Conservation (phyloP, 2,888 invertebrate genomes). For the Mayetiola destructor region DNA sequence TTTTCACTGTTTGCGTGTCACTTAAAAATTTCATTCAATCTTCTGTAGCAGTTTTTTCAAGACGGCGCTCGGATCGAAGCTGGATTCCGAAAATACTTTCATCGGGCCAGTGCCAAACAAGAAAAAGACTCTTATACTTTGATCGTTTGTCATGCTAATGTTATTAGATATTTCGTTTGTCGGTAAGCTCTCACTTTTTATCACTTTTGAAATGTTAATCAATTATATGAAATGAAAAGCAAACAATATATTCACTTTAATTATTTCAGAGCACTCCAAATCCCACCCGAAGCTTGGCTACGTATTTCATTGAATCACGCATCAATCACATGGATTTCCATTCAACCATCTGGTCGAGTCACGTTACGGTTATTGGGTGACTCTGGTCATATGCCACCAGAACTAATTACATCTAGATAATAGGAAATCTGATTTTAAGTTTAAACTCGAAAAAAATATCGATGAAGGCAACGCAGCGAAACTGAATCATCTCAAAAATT, state of each 20-base stretch:
- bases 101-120: conserved; percentile 72
- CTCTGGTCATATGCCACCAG: conserved; percentile 74
- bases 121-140: conserved; percentile 72
- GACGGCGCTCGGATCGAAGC: conserved; percentile 93
- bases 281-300: conserved; percentile 95
- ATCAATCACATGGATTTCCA: conserved; percentile 82
- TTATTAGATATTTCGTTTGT: conserved; percentile 90
- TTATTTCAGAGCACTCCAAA: conserved; percentile 72
- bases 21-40: conserved; percentile 15
- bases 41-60: conserved; percentile 68
- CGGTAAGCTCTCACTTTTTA: conserved; percentile 39
- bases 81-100: conserved; percentile 83
- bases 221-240: not conserved
- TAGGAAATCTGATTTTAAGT: not conserved
- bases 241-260: not conserved
- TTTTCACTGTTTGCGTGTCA: not conserved
- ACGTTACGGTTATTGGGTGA: conserved; percentile 70
- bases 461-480: no score
- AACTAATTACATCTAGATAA: conserved; percentile 40
- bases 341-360: conserved; percentile 77
- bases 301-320: conserved; percentile 81
- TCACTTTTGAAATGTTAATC: not conserved
- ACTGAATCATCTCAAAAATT: not conserved
- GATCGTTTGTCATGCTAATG: conserved; percentile 94
- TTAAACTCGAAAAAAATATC: no score